Evolutionary conservation across 2,797 vertebrate genomes (phyloP), one percentile per base, ranked within the genome.

Genomic region (Cossypha polioptera): DNA sequence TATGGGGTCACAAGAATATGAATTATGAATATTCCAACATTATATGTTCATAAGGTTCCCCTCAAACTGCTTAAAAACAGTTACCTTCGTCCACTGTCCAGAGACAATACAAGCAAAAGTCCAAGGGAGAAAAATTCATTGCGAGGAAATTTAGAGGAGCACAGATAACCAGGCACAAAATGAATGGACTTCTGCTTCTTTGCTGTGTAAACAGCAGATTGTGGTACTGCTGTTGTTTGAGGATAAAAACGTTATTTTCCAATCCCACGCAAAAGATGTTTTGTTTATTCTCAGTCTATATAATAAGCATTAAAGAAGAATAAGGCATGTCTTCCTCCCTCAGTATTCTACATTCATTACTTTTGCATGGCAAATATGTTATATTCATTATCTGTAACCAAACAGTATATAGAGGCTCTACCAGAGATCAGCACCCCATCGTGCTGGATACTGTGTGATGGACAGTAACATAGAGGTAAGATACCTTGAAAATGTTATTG

Each of bases 171-270:
- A 11, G 24, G 53, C 16, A 48, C 8, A 76, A 80, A 83, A 83
- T 42, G 4, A 47, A 82, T 50, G 36, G 48, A 79, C 67, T 81
- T 45, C n/a, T 74, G 13, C 20, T 59, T 72, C 19, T 79, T 65
- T 62, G 15, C 55, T 74, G 20, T 59, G 66, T 62, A 95, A 97
- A 97, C 73, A 96, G 66, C 86, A 97, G 94, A 96, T 90, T 95
- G 81, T 8, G 7, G 24, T 90, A 38, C 45, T 54, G 8, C 19
- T 90, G 63, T 33, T 82, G 54, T 88, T 92, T 10, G 9, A 80
- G 43, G 67, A 80, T 85, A 88, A 71, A 95, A 83, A 63, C 20
- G 10, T 77, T 73, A 57, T 90, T 94, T 81, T 92, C 47, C 57
- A 85, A 8, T 79, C 81, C 82, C 73, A 67, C 35, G 2, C 25